Conservation (phyloP, 2,888 invertebrate genomes). For the Isoperla grammatica region DNA sequence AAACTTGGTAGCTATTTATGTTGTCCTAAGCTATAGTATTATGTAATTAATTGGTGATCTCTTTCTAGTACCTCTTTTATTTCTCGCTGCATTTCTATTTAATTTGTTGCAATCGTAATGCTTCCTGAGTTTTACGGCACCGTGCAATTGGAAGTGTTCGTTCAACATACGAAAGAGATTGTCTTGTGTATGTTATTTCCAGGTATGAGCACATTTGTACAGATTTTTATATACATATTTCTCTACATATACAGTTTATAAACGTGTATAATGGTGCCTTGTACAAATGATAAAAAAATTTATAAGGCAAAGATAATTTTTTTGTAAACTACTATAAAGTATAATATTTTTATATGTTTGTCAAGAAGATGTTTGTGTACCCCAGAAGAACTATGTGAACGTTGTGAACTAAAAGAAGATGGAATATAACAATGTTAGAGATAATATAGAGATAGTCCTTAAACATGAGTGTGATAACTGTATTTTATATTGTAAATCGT, state of each 20-base stretch:
- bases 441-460: constrained; percentile 21
- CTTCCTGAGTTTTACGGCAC: constrained; percentile 12
- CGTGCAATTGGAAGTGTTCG: constrained; percentile 6
- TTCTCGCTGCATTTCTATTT: background rate
- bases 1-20: constrained; percentile 19
- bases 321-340: constrained; percentile 57
- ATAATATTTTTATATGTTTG: constrained; percentile 66
- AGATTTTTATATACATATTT: constrained; percentile 27
- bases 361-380: constrained; percentile 27
- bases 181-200: constrained; percentile 24
- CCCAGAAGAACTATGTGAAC: constrained; percentile 21
- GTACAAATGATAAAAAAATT: constrained; percentile 47
- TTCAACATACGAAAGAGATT: constrained; percentile 13
- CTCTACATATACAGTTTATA: constrained; percentile 23
- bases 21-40: constrained; percentile 1
- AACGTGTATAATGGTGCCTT: constrained; percentile 47
- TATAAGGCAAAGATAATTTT: constrained; percentile 61
- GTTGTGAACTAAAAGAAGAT: constrained; percentile 22
- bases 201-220: constrained; percentile 26
- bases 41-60: background rate
- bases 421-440: constrained; percentile 29
- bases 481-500: constrained; percentile 23
- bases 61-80: background rate
- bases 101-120: constrained; percentile 9
- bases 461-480: constrained; percentile 26